Percentiles rank a stretch among this genome's conserved stretches.
phyloP scores from a whole-genome alignment of 2,888 invertebrate genomes.

The Caenorhabditis drosophilae region DNA sequence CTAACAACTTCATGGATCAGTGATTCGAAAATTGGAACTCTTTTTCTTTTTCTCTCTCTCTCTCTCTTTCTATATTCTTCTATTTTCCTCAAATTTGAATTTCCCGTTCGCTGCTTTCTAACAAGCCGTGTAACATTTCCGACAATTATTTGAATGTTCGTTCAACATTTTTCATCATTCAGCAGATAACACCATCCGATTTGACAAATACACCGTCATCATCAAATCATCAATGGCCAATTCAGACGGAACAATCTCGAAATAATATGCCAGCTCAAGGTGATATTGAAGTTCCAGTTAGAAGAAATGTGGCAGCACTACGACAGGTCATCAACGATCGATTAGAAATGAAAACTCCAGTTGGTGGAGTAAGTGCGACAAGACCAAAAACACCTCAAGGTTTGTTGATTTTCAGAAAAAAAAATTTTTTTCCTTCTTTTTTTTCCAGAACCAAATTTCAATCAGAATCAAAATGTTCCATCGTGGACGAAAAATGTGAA shows the following conservation, averaged over 20 bases:
- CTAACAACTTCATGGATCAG: too few species aligned
- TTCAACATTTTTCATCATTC: too few species aligned
- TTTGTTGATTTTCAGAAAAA: slow-evolving; percentile 1
- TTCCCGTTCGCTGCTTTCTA: too few species aligned
- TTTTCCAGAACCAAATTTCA: not conserved
- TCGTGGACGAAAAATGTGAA: slow-evolving; percentile 33
- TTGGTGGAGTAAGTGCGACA: slow-evolving; percentile 2
- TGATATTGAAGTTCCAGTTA: slow-evolving; percentile 17
- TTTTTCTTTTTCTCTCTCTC: too few species aligned
- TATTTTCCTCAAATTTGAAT: too few species aligned
- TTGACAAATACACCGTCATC: too few species aligned
- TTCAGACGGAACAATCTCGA: not conserved
- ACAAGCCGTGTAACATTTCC: too few species aligned
- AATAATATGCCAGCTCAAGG: slow-evolving; percentile 26
- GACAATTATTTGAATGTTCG: too few species aligned
- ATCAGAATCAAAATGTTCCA: too few species aligned
- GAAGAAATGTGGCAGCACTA: slow-evolving; percentile 37
- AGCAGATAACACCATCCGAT: too few species aligned
- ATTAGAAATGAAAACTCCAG: slow-evolving; percentile 44
- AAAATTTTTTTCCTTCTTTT: not conserved
- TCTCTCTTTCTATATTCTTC: too few species aligned
- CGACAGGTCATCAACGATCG: slow-evolving; percentile 40
- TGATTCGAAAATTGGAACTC: too few species aligned
- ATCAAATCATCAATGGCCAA: not conserved
- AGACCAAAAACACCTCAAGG: slow-evolving; percentile 4